phyloP scores from a whole-genome alignment of 2,113 vertebrate genomes.

The Daphoenositta chrysoptera region DNA sequence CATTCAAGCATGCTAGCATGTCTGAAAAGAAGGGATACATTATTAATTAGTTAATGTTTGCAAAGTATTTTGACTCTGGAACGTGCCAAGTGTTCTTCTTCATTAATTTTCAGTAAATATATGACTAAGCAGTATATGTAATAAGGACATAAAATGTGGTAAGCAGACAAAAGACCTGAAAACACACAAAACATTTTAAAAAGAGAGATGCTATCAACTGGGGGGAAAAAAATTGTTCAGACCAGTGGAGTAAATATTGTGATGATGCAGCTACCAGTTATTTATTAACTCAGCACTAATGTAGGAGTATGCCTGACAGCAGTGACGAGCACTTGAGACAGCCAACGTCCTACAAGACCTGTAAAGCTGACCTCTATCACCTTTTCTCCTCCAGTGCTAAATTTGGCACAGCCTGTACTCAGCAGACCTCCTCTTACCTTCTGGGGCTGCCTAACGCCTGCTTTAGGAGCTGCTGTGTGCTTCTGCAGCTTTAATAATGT shows the following conservation, averaged over 20 bases:
- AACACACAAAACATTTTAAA: slow-evolving; percentile 17
- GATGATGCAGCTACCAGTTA: slow-evolving; percentile 33
- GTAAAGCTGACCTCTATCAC: slow-evolving; percentile 35
- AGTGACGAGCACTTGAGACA: neutral
- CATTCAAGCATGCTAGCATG: slow-evolving; percentile 48
- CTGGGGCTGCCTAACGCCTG: neutral
- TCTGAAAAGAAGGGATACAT: slow-evolving; percentile 59
- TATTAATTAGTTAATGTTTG: slow-evolving; percentile 69
- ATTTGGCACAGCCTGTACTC: slow-evolving; percentile 5
- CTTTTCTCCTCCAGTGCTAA: slow-evolving; percentile 36
- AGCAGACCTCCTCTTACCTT: slow-evolving; percentile 34
- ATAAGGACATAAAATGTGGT: slow-evolving; percentile 26
- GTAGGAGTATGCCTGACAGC: neutral
- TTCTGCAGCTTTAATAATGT: slow-evolving; percentile 28
- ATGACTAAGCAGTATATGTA: slow-evolving; percentile 38
- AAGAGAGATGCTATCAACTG: neutral
- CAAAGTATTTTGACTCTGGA: slow-evolving; percentile 40
- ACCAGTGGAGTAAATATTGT: slow-evolving; percentile 4
- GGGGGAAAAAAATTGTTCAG: neutral
- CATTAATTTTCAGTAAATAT: slow-evolving; percentile 45
- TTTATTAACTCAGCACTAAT: slow-evolving; percentile 44
- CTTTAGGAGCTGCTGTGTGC: neutral
- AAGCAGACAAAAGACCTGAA: slow-evolving; percentile 21
- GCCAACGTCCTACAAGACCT: slow-evolving; percentile 31
- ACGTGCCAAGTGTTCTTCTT: slow-evolving; percentile 27